Base-by-base conservation (phyloP, 2,113 vertebrate genomes). In the Conger conger region DNA sequence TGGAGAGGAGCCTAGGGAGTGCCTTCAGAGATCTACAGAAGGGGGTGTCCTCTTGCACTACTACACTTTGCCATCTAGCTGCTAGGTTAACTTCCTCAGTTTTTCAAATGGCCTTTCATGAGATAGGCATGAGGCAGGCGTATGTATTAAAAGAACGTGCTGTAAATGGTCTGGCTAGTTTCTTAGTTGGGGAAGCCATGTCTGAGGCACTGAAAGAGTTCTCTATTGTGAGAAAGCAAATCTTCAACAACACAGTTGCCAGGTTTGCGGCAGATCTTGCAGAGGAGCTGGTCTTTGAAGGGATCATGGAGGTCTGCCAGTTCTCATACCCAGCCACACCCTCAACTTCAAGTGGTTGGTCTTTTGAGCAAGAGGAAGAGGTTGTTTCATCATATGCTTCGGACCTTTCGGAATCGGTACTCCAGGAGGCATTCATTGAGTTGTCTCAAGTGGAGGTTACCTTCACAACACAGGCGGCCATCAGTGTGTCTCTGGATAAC, bases 291-390 rank as follows among this genome's bases (percentile, higher is more conserved):
- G 95, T 99, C 83, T 99, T 99, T 92, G 98, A 99, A 92, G 98
- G 98, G 33, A 97, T 99, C 36, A 99, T 99, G 98, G 98, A 99
- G 91, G 98, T 99, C 0, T 99, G 97, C 87, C 98, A 99, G 90
- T 99, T 99, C 92, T 98, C 98, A 0, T 96, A 96, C 90, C 97
- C 97, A 4, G 95, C 96, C 0, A 97, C 97, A 18, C 97, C 97
- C 79, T 91, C 93, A 13, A 94, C 93, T 84, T 88, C 92, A 11
- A 93, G 91, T 16, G 93, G 94, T n/a, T 92, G 92, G 86, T 91
- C 94, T 0, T 97, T 98, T 92, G 93, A 96, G 35, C 96, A 96
- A 60, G 96, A 97, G 88, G 94, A 96, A 87, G 96, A 95, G 91
- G 94, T 97, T 30, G 96, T 99, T 86, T 95, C 93, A 60, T 99